Percentiles rank a stretch among this genome's conserved stretches.
Evolutionary conservation across 2,113 vertebrate genomes (phyloP).

Genomic region (Burhinus bistriatus): DNA sequence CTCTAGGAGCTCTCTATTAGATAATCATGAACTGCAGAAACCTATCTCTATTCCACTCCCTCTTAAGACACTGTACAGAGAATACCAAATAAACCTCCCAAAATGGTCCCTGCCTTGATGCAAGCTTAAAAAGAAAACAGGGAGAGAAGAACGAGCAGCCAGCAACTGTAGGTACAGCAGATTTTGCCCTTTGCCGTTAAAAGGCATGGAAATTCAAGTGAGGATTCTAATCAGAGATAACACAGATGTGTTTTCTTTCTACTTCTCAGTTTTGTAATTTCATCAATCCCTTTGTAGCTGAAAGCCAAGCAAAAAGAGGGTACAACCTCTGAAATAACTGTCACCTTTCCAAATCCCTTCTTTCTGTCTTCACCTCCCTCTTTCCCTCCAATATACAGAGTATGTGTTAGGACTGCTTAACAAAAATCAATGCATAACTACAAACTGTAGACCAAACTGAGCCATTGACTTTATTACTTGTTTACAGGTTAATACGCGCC

Average conservation of each 20-base stretch:
- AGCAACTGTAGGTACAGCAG: not conserved
- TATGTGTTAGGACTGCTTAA: not conserved
- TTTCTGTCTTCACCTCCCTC: not conserved
- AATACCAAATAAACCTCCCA: not conserved
- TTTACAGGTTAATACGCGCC: rapidly evolving
- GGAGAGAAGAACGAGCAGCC: not conserved
- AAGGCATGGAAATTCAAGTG: not conserved
- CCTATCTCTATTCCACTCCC: not conserved
- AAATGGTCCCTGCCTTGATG: rapidly evolving
- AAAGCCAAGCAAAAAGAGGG: not conserved
- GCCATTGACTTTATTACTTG: not conserved
- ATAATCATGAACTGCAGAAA: not conserved
- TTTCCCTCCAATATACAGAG: not conserved
- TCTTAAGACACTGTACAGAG: not conserved
- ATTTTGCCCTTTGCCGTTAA: not conserved
- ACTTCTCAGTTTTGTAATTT: not conserved
- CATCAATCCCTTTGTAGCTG: not conserved
- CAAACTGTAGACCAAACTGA: not conserved
- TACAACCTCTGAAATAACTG: not conserved
- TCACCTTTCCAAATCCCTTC: not conserved
- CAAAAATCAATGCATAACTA: not conserved
- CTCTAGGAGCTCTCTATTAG: not conserved
- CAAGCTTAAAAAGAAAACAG: not conserved
- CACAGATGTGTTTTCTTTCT: not conserved
- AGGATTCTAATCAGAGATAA: not conserved